These are phyloP conservation scores for Strigops habroptila DNA, from an alignment of 2,113 vertebrate genomes.

Conservation along the genomic window DNA sequence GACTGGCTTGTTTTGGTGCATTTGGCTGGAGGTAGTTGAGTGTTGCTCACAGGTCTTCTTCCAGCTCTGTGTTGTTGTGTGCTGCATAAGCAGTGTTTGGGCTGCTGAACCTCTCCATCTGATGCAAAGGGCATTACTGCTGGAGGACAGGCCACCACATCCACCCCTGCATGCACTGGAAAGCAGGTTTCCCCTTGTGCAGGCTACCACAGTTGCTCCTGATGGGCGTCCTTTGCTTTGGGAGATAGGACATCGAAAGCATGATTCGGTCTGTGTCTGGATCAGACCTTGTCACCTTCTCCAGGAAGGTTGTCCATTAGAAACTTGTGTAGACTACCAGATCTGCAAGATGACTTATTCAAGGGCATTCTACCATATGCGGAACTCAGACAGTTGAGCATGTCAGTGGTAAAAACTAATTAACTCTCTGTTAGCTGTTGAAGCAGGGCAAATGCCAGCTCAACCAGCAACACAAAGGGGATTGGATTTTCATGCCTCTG, in stretches of 20 bases:
- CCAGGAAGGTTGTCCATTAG: not conserved
- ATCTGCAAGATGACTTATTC: not conserved
- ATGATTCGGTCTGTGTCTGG: not conserved
- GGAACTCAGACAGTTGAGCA: not conserved
- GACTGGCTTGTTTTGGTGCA: not conserved
- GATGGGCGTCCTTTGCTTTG: not conserved
- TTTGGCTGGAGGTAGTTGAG: not conserved
- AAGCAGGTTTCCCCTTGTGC: not conserved
- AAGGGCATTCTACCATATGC: not conserved
- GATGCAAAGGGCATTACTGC: not conserved
- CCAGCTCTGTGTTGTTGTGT: not conserved
- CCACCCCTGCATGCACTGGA: too few species aligned
- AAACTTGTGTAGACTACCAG: not conserved
- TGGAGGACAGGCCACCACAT: not conserved
- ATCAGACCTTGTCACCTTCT: not conserved
- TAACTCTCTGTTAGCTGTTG: not conserved
- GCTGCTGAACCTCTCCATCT: not conserved
- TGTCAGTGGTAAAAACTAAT: not conserved
- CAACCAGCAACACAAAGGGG: fast-evolving
- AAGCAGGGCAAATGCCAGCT: not conserved
- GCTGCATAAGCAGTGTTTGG: not conserved
- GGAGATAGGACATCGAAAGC: not conserved
- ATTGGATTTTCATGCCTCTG: not conserved
- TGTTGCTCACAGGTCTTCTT: not conserved
- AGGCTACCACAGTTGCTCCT: fast-evolving